Percentiles rank a stretch among this genome's conserved stretches.
Conservation (phyloP, 2,113 vertebrate genomes). For the Nesoenas mayeri region DNA sequence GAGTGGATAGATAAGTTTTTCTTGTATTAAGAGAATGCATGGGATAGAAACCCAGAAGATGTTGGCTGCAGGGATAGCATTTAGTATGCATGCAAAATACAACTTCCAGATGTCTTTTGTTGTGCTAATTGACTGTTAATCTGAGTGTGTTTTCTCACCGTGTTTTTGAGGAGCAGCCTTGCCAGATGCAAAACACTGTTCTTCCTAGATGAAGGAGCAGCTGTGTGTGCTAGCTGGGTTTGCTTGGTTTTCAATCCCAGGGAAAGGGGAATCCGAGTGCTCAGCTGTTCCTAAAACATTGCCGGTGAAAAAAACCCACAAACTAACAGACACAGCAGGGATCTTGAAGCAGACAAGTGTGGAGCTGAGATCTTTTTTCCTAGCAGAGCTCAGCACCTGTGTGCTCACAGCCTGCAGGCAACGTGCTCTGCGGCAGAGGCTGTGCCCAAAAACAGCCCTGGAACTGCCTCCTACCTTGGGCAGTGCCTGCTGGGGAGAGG, state of each 20-base stretch:
- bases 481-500: background rate
- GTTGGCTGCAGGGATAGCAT: background rate
- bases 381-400: background rate
- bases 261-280: background rate
- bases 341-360: background rate
- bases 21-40: background rate
- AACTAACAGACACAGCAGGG: background rate
- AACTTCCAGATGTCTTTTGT: background rate
- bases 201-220: background rate
- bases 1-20: background rate
- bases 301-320: background rate
- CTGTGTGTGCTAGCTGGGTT: conserved; percentile 27
- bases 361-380: background rate
- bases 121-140: background rate
- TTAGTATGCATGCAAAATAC: background rate
- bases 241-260: background rate
- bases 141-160: background rate
- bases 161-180: background rate
- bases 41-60: background rate
- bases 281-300: conserved; percentile 21
- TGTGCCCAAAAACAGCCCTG: background rate
- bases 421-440: background rate
- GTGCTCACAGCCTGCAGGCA: background rate
- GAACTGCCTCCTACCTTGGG: background rate
- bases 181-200: background rate